Percentiles rank a stretch among this genome's conserved stretches.
phyloP scores from a whole-genome alignment of 2,113 vertebrate genomes.

The Eclectus roratus region DNA sequence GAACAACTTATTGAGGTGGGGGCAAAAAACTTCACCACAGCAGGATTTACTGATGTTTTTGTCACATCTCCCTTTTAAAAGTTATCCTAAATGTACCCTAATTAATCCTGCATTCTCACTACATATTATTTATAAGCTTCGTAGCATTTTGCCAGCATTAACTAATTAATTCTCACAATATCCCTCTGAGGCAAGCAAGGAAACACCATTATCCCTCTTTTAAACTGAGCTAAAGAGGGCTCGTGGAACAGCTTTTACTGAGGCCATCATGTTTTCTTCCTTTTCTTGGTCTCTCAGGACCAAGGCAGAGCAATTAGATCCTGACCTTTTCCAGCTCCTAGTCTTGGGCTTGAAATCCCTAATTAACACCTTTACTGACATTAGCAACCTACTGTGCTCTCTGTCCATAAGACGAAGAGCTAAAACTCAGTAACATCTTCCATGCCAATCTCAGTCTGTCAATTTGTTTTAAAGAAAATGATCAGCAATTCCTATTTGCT shows the following conservation, averaged over 20 bases:
- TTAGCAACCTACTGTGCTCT: not conserved
- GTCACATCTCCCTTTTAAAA: not conserved
- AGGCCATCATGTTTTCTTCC: not conserved
- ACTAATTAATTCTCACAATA: not conserved
- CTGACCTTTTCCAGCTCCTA: not conserved
- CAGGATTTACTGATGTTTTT: not conserved
- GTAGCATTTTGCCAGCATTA: not conserved
- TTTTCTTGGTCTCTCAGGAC: not conserved
- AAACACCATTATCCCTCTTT: conserved; percentile 1
- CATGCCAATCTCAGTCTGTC: not conserved
- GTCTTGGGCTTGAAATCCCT: not conserved
- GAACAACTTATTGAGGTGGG: not conserved
- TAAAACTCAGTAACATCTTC: not conserved
- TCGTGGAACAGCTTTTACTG: not conserved
- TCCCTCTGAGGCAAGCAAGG: not conserved
- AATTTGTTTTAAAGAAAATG: not conserved
- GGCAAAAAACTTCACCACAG: not conserved
- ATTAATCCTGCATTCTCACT: not conserved
- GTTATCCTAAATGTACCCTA: not conserved
- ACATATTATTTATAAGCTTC: not conserved
- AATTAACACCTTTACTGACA: not conserved
- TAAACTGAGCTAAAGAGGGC: not conserved
- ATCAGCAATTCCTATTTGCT: not conserved
- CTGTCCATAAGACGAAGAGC: not conserved
- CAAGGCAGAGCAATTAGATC: conserved; percentile 15